Evolutionary conservation across 2,113 vertebrate genomes (phyloP).

Genomic region (Entomyzon cyanotis): DNA sequence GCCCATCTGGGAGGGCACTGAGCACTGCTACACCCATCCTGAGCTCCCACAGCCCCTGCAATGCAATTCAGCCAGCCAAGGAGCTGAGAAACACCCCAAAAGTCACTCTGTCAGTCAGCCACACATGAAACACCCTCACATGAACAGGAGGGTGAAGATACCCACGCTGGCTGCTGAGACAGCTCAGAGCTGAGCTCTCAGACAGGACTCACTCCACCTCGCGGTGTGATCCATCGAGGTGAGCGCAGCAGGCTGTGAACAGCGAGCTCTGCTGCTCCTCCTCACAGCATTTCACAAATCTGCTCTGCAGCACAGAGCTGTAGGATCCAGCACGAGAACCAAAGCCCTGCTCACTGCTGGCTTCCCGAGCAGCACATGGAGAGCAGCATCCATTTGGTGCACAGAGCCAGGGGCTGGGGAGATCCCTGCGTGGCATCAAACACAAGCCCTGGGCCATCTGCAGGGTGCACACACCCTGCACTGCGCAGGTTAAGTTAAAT

Average conservation of each 20-base stretch:
- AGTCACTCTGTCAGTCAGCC: background rate
- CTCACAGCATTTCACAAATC: background rate
- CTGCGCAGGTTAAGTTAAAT: rapidly evolving
- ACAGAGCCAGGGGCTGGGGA: background rate
- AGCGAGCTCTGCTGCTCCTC: background rate
- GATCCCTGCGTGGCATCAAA: background rate
- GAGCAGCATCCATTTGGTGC: background rate
- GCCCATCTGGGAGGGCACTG: background rate
- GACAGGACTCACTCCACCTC: background rate
- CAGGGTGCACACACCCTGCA: background rate
- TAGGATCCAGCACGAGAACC: background rate
- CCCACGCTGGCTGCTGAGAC: background rate
- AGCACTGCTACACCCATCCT: background rate
- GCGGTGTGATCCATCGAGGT: rapidly evolving
- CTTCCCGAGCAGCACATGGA: background rate
- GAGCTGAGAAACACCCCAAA: background rate
- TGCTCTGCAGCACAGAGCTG: background rate
- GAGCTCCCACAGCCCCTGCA: background rate
- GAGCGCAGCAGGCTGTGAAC: background rate
- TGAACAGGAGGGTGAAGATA: background rate
- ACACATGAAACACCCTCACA: background rate
- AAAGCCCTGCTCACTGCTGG: background rate
- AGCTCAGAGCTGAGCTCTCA: background rate
- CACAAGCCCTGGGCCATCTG: background rate
- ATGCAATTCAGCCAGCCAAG: rapidly evolving